Conservation (phyloP, 2,113 vertebrate genomes). For the Apteryx mantelli region DNA sequence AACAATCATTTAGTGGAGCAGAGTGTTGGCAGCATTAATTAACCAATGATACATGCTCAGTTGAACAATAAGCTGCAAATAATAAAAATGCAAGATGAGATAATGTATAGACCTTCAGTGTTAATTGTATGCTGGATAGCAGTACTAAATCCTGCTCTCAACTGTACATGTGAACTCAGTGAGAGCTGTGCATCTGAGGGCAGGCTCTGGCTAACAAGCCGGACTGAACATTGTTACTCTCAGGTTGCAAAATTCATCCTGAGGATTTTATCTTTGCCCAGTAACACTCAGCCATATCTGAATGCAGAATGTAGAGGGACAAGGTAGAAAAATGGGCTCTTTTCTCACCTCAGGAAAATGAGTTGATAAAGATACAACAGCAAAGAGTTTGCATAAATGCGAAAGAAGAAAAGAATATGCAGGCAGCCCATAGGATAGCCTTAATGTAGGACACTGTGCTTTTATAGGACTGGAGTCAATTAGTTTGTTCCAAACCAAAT, state of each 20-base stretch:
- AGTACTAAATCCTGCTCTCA: not conserved
- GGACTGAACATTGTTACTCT: not conserved
- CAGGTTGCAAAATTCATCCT: accelerated
- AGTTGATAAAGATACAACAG: not conserved
- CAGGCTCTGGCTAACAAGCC: not conserved
- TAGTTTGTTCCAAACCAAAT: not conserved
- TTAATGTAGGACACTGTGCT: not conserved
- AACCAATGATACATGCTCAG: slow-evolving; percentile 72
- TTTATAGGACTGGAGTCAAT: not conserved
- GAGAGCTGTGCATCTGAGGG: not conserved
- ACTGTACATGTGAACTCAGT: not conserved
- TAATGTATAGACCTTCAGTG: slow-evolving; percentile 31
- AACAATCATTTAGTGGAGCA: slow-evolving; percentile 73
- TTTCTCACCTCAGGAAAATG: not conserved
- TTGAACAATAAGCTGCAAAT: slow-evolving; percentile 65
- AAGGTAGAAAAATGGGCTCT: not conserved
- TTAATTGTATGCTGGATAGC: slow-evolving; percentile 32
- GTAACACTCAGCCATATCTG: not conserved
- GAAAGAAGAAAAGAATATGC: not conserved
- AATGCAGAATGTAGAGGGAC: not conserved
- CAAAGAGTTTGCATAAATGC: not conserved
- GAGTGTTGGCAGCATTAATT: slow-evolving; percentile 74
- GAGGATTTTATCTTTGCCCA: not conserved
- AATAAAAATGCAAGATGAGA: slow-evolving; percentile 46
- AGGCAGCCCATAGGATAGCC: not conserved